These are phyloP conservation scores for Axis porcinus DNA, from an alignment of 2,113 vertebrate species.

Conservation along the genomic window DNA sequence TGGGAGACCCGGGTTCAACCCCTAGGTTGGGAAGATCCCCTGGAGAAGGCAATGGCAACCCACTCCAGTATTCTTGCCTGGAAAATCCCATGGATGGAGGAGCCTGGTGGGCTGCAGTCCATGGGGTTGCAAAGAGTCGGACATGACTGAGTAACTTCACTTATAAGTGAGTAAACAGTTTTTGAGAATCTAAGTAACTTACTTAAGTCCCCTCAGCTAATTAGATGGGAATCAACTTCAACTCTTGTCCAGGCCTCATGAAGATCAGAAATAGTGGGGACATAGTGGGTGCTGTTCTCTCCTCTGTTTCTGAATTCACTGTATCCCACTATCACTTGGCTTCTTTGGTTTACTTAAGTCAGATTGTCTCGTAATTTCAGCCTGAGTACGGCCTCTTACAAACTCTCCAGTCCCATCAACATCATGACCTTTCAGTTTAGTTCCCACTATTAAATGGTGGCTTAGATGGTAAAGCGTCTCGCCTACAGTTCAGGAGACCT, in stretches of 20 bases:
- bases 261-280: not conserved
- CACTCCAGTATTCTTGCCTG: not conserved
- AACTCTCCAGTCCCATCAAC: not conserved
- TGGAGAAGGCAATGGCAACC: not conserved
- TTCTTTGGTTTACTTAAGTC: not conserved
- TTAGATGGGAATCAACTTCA: not conserved
- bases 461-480: too few species aligned
- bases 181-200: not conserved
- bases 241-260: not conserved
- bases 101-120: not conserved
- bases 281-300: fast-evolving
- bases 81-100: not conserved
- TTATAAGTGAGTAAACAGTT: not conserved
- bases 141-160: not conserved
- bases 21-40: not conserved
- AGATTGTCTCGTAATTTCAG: not conserved
- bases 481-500: too few species aligned
- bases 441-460: not conserved
- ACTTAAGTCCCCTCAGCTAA: not conserved
- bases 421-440: not conserved
- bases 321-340: not conserved
- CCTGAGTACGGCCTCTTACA: not conserved
- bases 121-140: fast-evolving
- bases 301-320: not conserved
- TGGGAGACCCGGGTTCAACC: fast-evolving